phyloP scores from a whole-genome alignment of 2,113 vertebrate species.

The Paracanthobrama guichenoti region DNA sequence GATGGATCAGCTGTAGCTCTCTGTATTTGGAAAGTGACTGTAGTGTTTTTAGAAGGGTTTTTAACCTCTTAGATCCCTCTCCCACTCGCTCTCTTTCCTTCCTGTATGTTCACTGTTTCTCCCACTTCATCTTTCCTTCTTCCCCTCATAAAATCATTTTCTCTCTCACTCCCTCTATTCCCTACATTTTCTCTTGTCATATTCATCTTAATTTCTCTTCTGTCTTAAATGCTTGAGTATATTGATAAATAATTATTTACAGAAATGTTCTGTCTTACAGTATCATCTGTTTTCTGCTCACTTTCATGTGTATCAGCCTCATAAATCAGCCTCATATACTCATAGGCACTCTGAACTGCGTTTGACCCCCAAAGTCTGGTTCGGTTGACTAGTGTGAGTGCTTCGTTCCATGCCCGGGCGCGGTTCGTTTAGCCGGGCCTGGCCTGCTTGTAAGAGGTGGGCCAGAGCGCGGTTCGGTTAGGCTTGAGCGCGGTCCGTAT shows the following conservation, averaged over 20 bases:
- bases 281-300: too few relatives aligned
- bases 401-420: too few relatives aligned
- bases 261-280: too few relatives aligned
- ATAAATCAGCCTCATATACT: too few relatives aligned
- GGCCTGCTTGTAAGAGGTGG: too few relatives aligned
- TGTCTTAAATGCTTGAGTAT: background rate
- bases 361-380: too few relatives aligned
- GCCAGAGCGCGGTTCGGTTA: too few relatives aligned
- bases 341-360: too few relatives aligned
- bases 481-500: too few relatives aligned
- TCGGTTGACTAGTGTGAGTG: too few relatives aligned
- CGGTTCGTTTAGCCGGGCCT: too few relatives aligned
- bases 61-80: constrained; percentile 32
- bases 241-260: background rate
- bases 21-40: constrained; percentile 6
- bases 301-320: too few relatives aligned
- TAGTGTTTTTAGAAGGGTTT: constrained; percentile 17
- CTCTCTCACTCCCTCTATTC: constrained; percentile 13
- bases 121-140: constrained; percentile 24
- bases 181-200: constrained; percentile 10
- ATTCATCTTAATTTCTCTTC: background rate
- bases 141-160: constrained; percentile 19
- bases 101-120: background rate
- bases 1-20: constrained; percentile 20
- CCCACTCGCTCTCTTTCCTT: constrained; percentile 21